Conservation (phyloP, 2,797 vertebrate genomes). For the Kryptopterus vitreolus region DNA sequence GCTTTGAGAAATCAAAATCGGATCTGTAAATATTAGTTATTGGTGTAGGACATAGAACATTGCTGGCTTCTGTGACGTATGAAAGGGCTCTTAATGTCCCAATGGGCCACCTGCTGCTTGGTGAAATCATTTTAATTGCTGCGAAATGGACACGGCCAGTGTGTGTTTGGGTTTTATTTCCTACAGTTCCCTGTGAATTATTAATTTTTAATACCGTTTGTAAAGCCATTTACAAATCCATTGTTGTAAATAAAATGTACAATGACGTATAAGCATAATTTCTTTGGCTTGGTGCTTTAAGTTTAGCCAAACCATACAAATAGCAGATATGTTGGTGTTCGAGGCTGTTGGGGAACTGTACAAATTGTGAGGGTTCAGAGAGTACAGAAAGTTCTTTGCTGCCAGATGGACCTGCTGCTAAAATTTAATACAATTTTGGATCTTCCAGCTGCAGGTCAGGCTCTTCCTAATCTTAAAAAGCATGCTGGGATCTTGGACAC, state of each 20-base stretch:
- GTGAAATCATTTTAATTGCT: background rate
- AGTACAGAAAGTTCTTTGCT: constrained; percentile 1
- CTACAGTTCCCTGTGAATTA: background rate
- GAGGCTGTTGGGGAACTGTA: background rate
- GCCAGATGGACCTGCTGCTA: background rate
- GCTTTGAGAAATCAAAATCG: constrained; percentile 11
- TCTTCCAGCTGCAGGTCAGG: background rate
- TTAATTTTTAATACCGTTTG: background rate
- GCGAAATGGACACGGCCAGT: constrained; percentile 14
- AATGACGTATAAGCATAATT: background rate
- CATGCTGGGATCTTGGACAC: constrained; percentile 37
- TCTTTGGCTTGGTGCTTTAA: background rate
- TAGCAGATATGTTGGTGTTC: constrained; percentile 12
- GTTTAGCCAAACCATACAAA: background rate
- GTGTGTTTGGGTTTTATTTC: no score
- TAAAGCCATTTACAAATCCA: background rate
- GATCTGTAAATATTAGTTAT: constrained; percentile 32
- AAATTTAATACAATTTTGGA: background rate
- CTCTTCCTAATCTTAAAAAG: constrained; percentile 16
- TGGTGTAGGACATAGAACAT: constrained; percentile 22
- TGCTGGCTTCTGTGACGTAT: constrained; percentile 50
- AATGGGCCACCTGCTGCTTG: constrained; percentile 42
- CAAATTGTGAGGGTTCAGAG: no score
- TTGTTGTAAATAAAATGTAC: background rate
- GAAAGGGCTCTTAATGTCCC: constrained; percentile 54